Conservation (phyloP, 1,140 invertebrate species). For the Danaus plexippus region DNA sequence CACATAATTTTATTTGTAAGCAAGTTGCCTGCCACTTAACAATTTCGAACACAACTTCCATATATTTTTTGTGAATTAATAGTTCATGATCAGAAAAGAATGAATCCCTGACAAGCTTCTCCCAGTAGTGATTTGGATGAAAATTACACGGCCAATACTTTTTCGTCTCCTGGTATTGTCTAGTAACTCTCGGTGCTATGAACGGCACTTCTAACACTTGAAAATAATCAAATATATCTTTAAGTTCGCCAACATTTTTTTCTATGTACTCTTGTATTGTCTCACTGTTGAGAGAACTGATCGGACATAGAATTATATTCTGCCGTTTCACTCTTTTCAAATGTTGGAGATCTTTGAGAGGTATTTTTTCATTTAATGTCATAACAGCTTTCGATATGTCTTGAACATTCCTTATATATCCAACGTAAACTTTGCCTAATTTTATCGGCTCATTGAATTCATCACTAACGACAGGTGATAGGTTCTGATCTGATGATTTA, state of each 20-base stretch:
- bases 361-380: conserved; percentile 71
- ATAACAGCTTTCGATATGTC: conserved; percentile 76
- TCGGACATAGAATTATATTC: conserved; percentile 75
- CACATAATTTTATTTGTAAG: conserved; percentile 9
- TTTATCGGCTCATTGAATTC: conserved; percentile 69
- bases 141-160: conserved; percentile 89
- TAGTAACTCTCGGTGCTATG: conserved; percentile 74
- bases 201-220: conserved; percentile 74
- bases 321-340: conserved; percentile 80
- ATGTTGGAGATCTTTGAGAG: conserved; percentile 76
- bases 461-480: conserved; percentile 39
- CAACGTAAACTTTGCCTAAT: conserved; percentile 74
- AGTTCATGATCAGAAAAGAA: conserved; percentile 77
- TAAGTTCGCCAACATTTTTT: conserved; percentile 67
- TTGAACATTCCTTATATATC: conserved; percentile 73
- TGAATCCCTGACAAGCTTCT: conserved; percentile 75
- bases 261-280: conserved; percentile 68
- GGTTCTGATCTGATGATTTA: conserved; percentile 28
- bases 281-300: conserved; percentile 30
- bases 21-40: conserved; percentile 48
- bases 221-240: conserved; percentile 70
- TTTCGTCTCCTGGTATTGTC: conserved; percentile 77
- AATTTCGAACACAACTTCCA: conserved; percentile 75
- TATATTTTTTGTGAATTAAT: conserved; percentile 73
- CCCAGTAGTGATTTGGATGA: conserved; percentile 81